Evolutionary conservation across 2,113 vertebrate genomes (phyloP).

Genomic region (Rhipidura dahli): DNA sequence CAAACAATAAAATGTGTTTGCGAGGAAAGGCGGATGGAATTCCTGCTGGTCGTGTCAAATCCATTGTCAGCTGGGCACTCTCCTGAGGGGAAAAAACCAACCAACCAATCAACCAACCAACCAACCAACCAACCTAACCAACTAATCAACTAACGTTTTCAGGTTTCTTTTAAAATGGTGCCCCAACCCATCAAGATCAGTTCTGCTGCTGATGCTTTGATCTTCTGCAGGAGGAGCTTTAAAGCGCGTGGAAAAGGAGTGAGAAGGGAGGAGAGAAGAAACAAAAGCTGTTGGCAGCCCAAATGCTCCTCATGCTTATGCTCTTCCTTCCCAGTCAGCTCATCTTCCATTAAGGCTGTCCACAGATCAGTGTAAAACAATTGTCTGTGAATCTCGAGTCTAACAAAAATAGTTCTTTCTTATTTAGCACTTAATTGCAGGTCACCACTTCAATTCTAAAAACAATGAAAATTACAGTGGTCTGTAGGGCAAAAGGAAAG

Average conservation of each 20-base stretch:
- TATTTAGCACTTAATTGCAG: background rate
- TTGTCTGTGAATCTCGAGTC: background rate
- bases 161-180: conserved; percentile 42
- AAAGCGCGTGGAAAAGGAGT: background rate
- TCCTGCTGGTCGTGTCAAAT: conserved; percentile 66
- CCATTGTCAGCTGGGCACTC: conserved; percentile 43
- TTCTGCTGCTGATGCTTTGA: conserved; percentile 75
- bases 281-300: conserved; percentile 77
- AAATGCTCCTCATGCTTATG: conserved; percentile 77
- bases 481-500: background rate
- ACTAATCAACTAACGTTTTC: conserved; percentile 10
- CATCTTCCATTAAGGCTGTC: conserved; percentile 52
- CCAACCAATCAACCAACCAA: background rate
- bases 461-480: background rate
- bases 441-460: background rate
- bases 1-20: conserved; percentile 43
- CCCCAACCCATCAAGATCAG: conserved; percentile 73
- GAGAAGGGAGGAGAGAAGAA: conserved; percentile 38
- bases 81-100: background rate
- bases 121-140: background rate
- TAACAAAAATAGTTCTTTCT: background rate
- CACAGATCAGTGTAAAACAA: background rate
- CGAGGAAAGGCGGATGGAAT: conserved; percentile 34
- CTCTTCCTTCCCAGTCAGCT: conserved; percentile 79
- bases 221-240: conserved; percentile 67